Evolutionary conservation across 2,113 vertebrate genomes (phyloP).

Genomic region (Hippolais icterina): DNA sequence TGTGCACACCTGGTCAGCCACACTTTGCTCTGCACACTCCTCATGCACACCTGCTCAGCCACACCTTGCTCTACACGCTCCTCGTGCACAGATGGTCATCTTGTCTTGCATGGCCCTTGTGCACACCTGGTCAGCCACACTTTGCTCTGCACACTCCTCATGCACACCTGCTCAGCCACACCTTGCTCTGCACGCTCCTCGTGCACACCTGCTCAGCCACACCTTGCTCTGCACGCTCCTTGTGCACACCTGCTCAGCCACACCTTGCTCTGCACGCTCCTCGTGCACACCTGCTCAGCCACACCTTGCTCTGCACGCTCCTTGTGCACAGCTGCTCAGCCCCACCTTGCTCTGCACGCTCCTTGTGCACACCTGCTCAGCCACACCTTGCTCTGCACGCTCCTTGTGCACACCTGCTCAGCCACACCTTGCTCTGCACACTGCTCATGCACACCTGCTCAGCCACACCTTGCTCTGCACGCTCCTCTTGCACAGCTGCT

Average conservation of each 20-base stretch:
- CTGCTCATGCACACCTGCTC: background rate
- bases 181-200: fast-evolving
- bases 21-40: background rate
- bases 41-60: background rate
- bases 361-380: too few species aligned
- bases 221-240: too few species aligned
- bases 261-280: too few species aligned
- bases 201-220: fast-evolving
- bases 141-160: fast-evolving
- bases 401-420: fast-evolving
- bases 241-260: background rate
- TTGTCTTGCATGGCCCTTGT: fast-evolving
- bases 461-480: too few species aligned
- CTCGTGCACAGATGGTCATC: background rate
- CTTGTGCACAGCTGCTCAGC: too few species aligned
- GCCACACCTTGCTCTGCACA: fast-evolving
- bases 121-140: fast-evolving
- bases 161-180: too few species aligned
- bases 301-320: too few species aligned
- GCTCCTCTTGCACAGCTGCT: background rate
- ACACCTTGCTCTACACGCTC: background rate
- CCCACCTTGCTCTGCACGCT: too few species aligned
- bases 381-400: background rate
- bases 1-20: fast-evolving
- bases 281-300: too few species aligned